These are phyloP conservation scores for Euspilapteryx auroguttella DNA, from an alignment of 2,888 invertebrate species.

Conservation along the genomic window DNA sequence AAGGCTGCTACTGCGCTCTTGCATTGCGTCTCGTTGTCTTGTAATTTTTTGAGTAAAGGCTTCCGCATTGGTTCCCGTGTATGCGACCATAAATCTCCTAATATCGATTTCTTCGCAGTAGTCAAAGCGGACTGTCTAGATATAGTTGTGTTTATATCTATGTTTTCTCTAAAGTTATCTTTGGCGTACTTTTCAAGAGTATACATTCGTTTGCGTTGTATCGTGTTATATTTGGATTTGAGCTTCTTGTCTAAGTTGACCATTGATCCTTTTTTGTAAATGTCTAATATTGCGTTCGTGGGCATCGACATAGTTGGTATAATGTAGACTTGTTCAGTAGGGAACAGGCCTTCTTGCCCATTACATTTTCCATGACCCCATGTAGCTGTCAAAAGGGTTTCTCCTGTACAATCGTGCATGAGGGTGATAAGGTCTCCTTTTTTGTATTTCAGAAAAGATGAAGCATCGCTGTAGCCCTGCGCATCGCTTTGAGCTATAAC, in stretches of 20 bases:
- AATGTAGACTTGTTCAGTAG: conserved; percentile 83
- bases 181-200: conserved; percentile 83
- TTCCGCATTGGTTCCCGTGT: conserved; percentile 80
- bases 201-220: conserved; percentile 72
- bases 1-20: conserved; percentile 76
- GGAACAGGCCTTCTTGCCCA: conserved; percentile 78
- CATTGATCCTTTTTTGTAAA: conserved; percentile 63
- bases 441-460: conserved; percentile 61
- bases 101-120: conserved; percentile 64
- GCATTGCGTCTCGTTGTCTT: conserved; percentile 69
- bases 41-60: conserved; percentile 77
- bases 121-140: conserved; percentile 67
- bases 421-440: conserved; percentile 85
- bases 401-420: conserved; percentile 74
- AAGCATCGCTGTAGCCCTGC: conserved; percentile 54
- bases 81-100: conserved; percentile 82
- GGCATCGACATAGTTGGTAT: conserved; percentile 82
- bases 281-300: conserved; percentile 64
- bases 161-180: conserved; percentile 73
- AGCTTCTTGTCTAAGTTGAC: conserved; percentile 38
- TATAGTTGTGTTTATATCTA: conserved; percentile 48
- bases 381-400: conserved; percentile 69
- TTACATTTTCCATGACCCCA: conserved; percentile 76
- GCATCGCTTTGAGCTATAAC: conserved; percentile 73
- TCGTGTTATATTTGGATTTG: conserved; percentile 50